Evolutionary conservation across 2,888 invertebrate genomes (phyloP).

Genomic region (Amphipyra tragopoginis): DNA sequence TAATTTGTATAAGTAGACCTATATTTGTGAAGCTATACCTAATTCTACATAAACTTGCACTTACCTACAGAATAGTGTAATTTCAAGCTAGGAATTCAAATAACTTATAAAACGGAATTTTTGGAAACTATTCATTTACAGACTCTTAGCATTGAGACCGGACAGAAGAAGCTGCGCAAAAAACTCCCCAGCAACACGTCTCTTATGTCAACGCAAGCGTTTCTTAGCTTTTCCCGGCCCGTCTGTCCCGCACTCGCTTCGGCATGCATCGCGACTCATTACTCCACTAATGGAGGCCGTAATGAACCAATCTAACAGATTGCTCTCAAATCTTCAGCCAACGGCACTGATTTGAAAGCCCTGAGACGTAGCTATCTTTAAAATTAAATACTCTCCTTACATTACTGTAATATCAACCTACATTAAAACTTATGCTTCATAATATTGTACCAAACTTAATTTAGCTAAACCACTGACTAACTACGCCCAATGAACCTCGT

Average conservation of each 20-base stretch:
- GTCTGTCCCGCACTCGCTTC: conserved; percentile 69
- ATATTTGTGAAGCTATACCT: too few species aligned
- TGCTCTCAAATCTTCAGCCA: conserved; percentile 87
- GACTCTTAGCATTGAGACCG: too few species aligned
- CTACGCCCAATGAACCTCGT: conserved; percentile 71
- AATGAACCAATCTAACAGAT: conserved; percentile 90
- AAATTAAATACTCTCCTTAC: conserved; percentile 73
- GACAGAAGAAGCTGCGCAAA: neutral
- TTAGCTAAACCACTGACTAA: conserved; percentile 44
- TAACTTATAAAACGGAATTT: too few species aligned
- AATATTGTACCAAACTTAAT: conserved; percentile 30
- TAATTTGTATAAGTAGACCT: too few species aligned
- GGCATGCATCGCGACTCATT: conserved; percentile 88
- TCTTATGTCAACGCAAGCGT: neutral
- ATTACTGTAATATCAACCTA: conserved; percentile 34
- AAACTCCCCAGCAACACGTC: neutral
- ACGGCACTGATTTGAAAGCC: conserved; percentile 86
- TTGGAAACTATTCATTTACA: too few species aligned
- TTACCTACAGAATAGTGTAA: too few species aligned
- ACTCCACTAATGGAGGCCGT: conserved; percentile 87
- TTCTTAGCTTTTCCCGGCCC: conserved; percentile 51
- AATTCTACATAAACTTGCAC: too few species aligned
- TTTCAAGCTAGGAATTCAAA: too few species aligned
- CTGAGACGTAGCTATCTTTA: conserved; percentile 72
- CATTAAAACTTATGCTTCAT: conserved; percentile 10